phyloP scores from a whole-genome alignment of 2,113 vertebrate species.

The Pelecanoides urinatrix region DNA sequence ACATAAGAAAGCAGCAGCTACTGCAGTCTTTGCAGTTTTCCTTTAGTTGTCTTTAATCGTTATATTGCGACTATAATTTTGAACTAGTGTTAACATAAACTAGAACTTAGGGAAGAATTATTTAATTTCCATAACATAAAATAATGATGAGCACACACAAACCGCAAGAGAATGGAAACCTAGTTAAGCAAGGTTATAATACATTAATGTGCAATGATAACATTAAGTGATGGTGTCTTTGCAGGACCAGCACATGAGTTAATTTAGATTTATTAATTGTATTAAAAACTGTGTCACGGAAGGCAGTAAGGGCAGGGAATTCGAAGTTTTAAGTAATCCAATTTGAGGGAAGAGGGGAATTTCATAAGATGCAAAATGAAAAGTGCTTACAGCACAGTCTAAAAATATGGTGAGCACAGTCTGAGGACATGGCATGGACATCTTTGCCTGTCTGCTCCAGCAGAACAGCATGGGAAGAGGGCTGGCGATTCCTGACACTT shows the following conservation, averaged over 20 bases:
- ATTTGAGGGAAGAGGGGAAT: background rate
- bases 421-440: background rate
- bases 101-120: constrained; percentile 2
- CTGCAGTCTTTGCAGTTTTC: background rate
- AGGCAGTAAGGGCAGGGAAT: constrained; percentile 14
- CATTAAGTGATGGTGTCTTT: constrained; percentile 4
- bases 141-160: background rate
- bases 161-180: constrained; percentile 5
- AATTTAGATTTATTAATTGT: constrained; percentile 35
- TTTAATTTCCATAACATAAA: constrained; percentile 29
- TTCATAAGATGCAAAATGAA: background rate
- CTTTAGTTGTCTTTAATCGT: background rate
- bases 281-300: constrained; percentile 21
- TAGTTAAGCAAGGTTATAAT: too few relatives aligned
- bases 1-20: background rate
- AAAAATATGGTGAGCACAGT: background rate
- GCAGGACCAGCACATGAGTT: background rate
- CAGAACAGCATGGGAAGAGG: background rate
- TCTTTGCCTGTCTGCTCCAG: background rate
- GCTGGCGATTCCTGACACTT: background rate
- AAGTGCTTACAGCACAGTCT: background rate
- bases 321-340: constrained; percentile 34
- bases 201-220: constrained; percentile 1
- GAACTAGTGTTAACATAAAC: background rate
- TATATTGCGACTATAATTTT: background rate